phyloP scores from a whole-genome alignment of 2,888 invertebrate genomes.

The Xylophagus ater region DNA sequence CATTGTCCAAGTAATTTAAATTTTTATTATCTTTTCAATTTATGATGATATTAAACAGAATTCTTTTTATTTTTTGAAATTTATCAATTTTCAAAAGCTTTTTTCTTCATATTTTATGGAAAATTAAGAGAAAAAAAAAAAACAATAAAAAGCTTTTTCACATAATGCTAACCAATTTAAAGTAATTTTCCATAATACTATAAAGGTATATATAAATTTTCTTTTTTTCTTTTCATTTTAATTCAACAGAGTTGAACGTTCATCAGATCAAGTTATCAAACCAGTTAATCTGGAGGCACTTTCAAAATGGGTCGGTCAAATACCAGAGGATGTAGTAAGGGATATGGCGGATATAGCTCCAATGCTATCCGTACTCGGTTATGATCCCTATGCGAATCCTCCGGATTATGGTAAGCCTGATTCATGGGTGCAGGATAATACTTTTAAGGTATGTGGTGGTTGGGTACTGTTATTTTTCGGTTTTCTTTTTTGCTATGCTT shows the following conservation, averaged over 20 bases:
- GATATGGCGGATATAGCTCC: constrained; percentile 92
- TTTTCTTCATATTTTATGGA: too few relatives aligned
- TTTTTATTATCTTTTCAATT: constrained; percentile 4
- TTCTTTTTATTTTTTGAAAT: background rate
- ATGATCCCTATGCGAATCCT: constrained; percentile 94
- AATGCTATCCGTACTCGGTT: constrained; percentile 84
- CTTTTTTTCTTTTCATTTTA: constrained; percentile 16
- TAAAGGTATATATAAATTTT: background rate
- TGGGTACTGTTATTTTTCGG: background rate
- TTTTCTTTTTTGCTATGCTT: background rate
- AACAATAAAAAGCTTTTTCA: too few relatives aligned
- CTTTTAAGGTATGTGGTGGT: constrained; percentile 38
- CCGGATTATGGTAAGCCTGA: constrained; percentile 87
- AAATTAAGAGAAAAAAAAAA: background rate
- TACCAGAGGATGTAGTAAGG: constrained; percentile 80
- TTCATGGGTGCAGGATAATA: constrained; percentile 58
- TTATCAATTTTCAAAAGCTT: too few relatives aligned
- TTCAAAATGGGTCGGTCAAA: constrained; percentile 80
- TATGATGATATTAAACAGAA: background rate
- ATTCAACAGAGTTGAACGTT: constrained; percentile 77
- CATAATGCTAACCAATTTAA: too few relatives aligned
- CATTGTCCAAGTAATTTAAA: constrained; percentile 81
- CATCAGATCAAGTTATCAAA: constrained; percentile 97
- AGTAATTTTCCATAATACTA: too few relatives aligned
- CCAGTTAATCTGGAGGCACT: constrained; percentile 95